Conservation (phyloP, 35 echinoderm and acorn worm species). For the Heliocidaris erythrogramma region DNA sequence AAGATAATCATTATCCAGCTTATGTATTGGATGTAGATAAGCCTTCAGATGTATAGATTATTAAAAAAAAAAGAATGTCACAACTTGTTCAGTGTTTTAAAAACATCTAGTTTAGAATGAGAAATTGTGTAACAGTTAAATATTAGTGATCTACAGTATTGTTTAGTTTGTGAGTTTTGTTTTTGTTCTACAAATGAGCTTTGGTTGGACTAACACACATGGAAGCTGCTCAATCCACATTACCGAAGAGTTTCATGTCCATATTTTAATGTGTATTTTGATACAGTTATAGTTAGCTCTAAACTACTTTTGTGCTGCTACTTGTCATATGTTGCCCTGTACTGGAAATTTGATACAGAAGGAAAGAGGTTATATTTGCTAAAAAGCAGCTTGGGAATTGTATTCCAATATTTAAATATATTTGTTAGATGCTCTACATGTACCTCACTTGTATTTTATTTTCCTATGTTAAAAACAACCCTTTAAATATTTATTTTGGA, state of each 20-base stretch:
- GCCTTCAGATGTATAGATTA: neutral
- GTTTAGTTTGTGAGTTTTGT: neutral
- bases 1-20: neutral
- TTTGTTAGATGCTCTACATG: neutral
- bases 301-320: neutral
- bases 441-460: neutral
- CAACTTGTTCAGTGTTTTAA: too few species aligned
- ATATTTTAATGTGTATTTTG: neutral
- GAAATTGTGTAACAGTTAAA: neutral
- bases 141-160: neutral
- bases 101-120: neutral
- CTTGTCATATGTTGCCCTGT: neutral
- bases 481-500: neutral
- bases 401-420: neutral
- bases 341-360: constrained; percentile 3
- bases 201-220: neutral
- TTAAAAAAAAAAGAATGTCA: neutral
- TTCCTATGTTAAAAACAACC: neutral
- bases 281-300: neutral
- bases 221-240: too few species aligned
- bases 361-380: neutral
- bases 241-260: neutral
- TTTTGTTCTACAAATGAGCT: neutral
- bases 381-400: neutral
- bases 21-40: neutral